These are phyloP conservation scores for Streptopelia turtur DNA, from an alignment of 2,797 vertebrate genomes.

Conservation along the genomic window DNA sequence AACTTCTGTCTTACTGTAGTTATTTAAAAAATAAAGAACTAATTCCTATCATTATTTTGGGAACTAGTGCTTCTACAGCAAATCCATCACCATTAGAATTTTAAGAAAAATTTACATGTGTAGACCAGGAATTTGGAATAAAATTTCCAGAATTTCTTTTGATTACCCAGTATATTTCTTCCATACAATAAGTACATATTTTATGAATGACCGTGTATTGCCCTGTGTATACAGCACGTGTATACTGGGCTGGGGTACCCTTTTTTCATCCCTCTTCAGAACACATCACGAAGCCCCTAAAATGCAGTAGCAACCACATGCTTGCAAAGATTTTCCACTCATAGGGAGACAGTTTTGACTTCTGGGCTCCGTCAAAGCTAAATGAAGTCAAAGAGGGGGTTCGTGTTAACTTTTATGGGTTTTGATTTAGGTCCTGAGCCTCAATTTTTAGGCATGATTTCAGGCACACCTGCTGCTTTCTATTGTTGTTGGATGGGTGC, in stretches of 20 bases:
- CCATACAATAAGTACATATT: not conserved
- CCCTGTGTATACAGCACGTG: not conserved
- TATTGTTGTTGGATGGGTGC: not conserved
- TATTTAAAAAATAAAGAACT: not conserved
- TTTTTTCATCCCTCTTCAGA: not conserved
- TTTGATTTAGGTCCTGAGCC: not conserved
- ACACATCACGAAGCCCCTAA: not conserved
- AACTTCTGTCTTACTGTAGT: not conserved
- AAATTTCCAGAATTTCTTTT: not conserved
- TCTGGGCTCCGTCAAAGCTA: not conserved
- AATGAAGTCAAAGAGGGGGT: not conserved
- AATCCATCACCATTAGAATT: not conserved
- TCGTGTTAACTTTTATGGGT: not conserved
- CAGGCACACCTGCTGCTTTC: slow-evolving; percentile 20
- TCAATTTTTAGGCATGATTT: not conserved
- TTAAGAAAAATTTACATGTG: not conserved
- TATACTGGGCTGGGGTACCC: not conserved
- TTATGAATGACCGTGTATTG: not conserved
- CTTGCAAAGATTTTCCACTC: not conserved
- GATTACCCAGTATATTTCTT: not conserved
- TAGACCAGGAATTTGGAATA: not conserved
- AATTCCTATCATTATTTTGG: not conserved
- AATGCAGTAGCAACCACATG: not conserved
- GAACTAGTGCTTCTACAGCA: not conserved
- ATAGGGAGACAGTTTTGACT: not conserved